These are phyloP conservation scores for Meloidogyne hapla DNA, from an alignment of 1,140 invertebrate species.

Conservation along the genomic window DNA sequence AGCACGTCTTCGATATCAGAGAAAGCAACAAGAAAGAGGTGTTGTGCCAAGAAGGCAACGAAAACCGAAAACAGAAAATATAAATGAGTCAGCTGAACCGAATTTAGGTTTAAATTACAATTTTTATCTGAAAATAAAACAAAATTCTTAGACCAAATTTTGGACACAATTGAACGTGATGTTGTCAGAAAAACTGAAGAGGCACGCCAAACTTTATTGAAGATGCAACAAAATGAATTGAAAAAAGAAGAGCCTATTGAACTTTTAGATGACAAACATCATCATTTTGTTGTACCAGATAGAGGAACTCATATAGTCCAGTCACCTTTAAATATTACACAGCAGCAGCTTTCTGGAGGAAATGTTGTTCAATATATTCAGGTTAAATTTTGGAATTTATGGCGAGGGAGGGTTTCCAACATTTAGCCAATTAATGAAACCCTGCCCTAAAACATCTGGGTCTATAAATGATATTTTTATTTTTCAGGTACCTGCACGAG, in stretches of 20 bases:
- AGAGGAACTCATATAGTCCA: slow-evolving; percentile 9
- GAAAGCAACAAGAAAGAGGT: slow-evolving; percentile 37
- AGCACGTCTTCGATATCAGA: slow-evolving; percentile 43
- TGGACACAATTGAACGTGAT: slow-evolving; percentile 37
- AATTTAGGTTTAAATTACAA: neutral
- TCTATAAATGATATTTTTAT: neutral
- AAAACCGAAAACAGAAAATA: slow-evolving; percentile 24
- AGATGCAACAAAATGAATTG: slow-evolving; percentile 23
- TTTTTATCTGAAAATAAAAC: neutral
- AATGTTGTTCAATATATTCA: slow-evolving; percentile 31
- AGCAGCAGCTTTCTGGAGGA: slow-evolving; percentile 2
- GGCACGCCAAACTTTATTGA: slow-evolving; percentile 35
- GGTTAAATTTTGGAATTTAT: slow-evolving; percentile 2
- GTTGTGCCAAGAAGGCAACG: slow-evolving; percentile 19
- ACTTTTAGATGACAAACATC: neutral
- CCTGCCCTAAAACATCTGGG: no score
- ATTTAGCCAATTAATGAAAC: no score
- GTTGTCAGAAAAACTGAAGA: slow-evolving; percentile 34
- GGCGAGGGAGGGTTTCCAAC: neutral
- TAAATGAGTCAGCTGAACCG: slow-evolving; percentile 12
- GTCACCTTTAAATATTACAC: slow-evolving; percentile 6
- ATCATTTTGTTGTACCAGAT: neutral
- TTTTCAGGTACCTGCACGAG: slow-evolving; percentile 17
- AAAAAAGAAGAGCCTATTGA: slow-evolving; percentile 16
- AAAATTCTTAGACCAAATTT: slow-evolving; percentile 26